Evolutionary conservation across 2,113 vertebrate genomes (phyloP).

Genomic region (Lanius ludovicianus): DNA sequence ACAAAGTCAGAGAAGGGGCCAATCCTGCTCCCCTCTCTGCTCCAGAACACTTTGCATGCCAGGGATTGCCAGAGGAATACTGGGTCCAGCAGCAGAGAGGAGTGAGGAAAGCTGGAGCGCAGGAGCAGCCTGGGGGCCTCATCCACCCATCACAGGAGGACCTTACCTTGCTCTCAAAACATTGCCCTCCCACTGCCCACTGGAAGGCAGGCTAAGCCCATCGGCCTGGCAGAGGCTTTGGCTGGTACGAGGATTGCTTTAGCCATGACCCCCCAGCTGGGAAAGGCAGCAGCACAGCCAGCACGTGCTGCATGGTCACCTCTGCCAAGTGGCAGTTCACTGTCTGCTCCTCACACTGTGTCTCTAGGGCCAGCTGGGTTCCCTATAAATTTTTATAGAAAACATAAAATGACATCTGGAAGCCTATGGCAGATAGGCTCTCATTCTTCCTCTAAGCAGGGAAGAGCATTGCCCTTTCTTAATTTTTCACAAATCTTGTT

Average conservation of each 20-base stretch:
- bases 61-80: not conserved
- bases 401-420: conserved; percentile 25
- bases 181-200: not conserved
- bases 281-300: not conserved
- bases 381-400: conserved; percentile 23
- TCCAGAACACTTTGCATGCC: not conserved
- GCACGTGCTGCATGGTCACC: not conserved
- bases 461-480: not conserved
- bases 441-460: not conserved
- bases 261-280: rapidly evolving
- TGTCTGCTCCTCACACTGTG: not conserved
- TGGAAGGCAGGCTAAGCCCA: not conserved
- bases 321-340: not conserved
- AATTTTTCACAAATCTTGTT: conserved; percentile 18
- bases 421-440: not conserved
- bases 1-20: not conserved
- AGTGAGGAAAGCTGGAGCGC: not conserved
- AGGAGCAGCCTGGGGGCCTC: not conserved
- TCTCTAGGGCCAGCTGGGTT: conserved; percentile 28
- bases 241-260: rapidly evolving
- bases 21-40: not conserved
- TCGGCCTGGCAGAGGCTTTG: not conserved
- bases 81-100: rapidly evolving
- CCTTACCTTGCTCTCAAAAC: not conserved
- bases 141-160: not conserved